phyloP scores from a whole-genome alignment of 2,113 vertebrate species.

The Caretta caretta region DNA sequence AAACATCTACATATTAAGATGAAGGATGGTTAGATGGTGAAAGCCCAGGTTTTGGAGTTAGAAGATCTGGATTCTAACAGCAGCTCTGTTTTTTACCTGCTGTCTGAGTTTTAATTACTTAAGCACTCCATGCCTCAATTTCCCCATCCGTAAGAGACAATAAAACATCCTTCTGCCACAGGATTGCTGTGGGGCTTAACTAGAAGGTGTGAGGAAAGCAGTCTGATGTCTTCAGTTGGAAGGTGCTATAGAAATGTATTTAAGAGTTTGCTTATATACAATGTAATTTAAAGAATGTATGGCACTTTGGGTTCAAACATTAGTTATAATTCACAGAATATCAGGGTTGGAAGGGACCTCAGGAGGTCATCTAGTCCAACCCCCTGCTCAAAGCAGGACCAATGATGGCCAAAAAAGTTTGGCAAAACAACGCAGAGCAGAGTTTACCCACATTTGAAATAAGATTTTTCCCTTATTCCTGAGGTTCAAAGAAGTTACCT shows the following conservation, averaged over 20 bases:
- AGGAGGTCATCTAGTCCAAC: too few relatives aligned
- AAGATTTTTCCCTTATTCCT: neutral
- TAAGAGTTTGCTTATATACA: neutral
- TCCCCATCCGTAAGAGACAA: neutral
- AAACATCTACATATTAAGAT: constrained; percentile 3
- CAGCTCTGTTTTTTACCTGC: neutral
- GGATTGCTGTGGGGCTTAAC: neutral
- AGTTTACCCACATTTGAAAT: neutral
- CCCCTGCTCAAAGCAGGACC: too few relatives aligned
- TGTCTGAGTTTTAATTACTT: neutral
- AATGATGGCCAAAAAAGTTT: neutral
- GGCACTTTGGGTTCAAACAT: neutral
- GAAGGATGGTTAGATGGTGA: neutral
- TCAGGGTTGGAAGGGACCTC: too few relatives aligned
- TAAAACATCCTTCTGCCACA: neutral
- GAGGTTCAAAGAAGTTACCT: neutral
- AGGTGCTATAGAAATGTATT: neutral
- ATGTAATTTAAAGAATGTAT: neutral
- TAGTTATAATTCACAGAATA: neutral
- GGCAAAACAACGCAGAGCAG: neutral
- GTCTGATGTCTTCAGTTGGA: neutral
- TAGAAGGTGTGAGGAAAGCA: neutral
- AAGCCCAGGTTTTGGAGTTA: neutral
- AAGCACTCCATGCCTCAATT: neutral
- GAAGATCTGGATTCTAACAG: neutral